Evolutionary conservation across 2,113 vertebrate species (phyloP), one percentile per base, ranked within the genome.

Genomic region (Brachyhypopomus gauderio): DNA sequence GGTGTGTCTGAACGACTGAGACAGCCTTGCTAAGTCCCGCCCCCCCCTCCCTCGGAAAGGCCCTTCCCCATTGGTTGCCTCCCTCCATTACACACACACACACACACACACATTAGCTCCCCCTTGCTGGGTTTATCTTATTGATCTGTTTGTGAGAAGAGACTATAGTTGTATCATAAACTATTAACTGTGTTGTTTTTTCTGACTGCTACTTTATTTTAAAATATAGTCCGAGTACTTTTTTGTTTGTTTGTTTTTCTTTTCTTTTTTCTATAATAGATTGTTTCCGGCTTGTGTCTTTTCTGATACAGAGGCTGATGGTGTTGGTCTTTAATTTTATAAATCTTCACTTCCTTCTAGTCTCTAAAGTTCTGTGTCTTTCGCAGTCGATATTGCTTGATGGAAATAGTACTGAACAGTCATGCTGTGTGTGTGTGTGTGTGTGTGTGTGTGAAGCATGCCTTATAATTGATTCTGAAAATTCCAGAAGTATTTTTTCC

Each of bases 71-170:
- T 27, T 6, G 70, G 30, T 58, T 60, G 30, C 30, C 30, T n/a
- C 30, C 30, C 30, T 30, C 30, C 30, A 30, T 30, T 30, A 30
- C 30, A 79, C 60, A 66, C 14, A 60, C 36, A 6, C 25, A 14
- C 52, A 34, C 55, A 59, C 52, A 14, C 55, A 22, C 75, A 77
- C 70, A 41, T 45, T 60, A 79, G 3, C 59, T 1, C n/a, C 41
- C 30, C 73, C 66, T 36, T 52, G 81, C 84, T 56, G 67, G 88
- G 86, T 90, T 91, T 88, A 81, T 86, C 87, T 81, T 89, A 93
- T 93, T 91, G 91, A 93, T 93, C 91, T 92, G 90, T 90, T 93
- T 93, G 89, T 72, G 55, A 60, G 87, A 86, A 90, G 83, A 92
- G 72, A 86, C 85, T 86, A 87, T 66, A 87, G 81, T 88, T 60